phyloP scores from a whole-genome alignment of 2,113 vertebrate species.

The Callospermophilus lateralis region DNA sequence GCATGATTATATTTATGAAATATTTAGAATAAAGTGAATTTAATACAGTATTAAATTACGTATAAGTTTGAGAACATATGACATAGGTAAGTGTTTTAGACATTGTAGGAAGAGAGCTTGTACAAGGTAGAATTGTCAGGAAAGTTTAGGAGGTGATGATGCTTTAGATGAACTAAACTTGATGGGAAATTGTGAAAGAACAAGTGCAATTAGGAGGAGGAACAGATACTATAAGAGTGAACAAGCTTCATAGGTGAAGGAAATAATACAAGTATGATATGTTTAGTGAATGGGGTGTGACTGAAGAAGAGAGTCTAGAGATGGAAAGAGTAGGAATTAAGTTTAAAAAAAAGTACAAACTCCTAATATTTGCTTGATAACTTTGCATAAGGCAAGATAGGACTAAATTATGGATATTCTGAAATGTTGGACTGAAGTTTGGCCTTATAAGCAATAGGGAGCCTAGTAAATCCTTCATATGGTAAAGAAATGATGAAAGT shows the following conservation, averaged over 20 bases:
- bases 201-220: background rate
- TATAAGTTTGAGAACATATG: constrained; percentile 10
- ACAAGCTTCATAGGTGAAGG: background rate
- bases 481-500: background rate
- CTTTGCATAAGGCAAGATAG: constrained; percentile 30
- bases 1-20: constrained; percentile 13
- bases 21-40: constrained; percentile 51
- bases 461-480: background rate
- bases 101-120: background rate
- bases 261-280: background rate
- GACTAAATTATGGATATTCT: background rate
- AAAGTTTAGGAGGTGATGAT: background rate
- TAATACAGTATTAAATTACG: constrained; percentile 17
- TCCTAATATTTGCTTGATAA: constrained; percentile 24
- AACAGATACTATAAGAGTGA: background rate
- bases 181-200: too few relatives aligned
- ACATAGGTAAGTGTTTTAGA: background rate
- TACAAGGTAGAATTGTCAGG: background rate
- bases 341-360: background rate
- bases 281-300: background rate
- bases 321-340: background rate
- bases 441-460: background rate
- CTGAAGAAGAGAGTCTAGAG: background rate
- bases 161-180: background rate
- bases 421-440: background rate